Evolutionary conservation across 2,797 vertebrate species (phyloP).

Genomic region (Lepus oiostolus): DNA sequence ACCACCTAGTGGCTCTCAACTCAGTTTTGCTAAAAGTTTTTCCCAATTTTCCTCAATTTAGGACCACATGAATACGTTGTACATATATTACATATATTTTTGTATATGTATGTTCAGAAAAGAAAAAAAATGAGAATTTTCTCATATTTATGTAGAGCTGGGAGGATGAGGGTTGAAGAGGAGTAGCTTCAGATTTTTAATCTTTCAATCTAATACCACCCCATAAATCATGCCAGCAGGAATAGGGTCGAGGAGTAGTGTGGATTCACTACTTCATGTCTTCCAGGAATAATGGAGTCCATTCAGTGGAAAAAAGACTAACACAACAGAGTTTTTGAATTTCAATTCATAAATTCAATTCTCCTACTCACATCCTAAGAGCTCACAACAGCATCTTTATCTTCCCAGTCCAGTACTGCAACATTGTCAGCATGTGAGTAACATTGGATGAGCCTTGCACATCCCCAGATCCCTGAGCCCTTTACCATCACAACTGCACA

Average conservation of each 20-base stretch:
- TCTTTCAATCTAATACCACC: background rate
- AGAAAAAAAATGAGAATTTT: background rate
- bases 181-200: background rate
- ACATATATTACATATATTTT: background rate
- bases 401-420: background rate
- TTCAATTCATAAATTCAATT: background rate
- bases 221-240: background rate
- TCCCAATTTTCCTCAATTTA: slow-evolving; percentile 60
- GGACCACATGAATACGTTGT: slow-evolving; percentile 6
- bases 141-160: background rate
- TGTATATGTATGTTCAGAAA: background rate
- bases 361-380: slow-evolving; percentile 14
- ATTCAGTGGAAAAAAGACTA: background rate
- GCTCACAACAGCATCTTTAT: background rate
- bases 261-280: slow-evolving; percentile 25
- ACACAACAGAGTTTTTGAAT: background rate
- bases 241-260: background rate
- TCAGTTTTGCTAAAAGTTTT: slow-evolving; percentile 54
- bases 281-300: background rate
- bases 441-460: background rate
- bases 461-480: background rate
- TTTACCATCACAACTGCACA: background rate
- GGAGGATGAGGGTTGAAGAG: background rate
- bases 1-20: slow-evolving; percentile 88
- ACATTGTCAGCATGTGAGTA: background rate